Evolutionary conservation across 2,797 vertebrate genomes (phyloP).

Genomic region (Liasis olivaceus): DNA sequence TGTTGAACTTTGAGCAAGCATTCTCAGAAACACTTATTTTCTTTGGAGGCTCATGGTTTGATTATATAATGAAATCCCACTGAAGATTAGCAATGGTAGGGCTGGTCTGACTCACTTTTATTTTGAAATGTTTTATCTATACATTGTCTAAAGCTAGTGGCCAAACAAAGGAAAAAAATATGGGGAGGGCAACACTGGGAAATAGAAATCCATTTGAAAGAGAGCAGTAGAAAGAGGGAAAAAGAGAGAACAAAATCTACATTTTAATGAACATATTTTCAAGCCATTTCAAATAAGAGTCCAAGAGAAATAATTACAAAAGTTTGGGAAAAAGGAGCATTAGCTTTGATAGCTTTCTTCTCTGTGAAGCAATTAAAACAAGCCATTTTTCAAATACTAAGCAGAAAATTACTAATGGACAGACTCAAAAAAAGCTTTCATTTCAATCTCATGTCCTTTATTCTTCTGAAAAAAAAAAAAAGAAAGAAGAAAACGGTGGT

Average conservation of each 20-base stretch:
- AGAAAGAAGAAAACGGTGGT: constrained; percentile 51
- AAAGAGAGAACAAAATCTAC: constrained; percentile 47
- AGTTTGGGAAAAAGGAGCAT: constrained; percentile 71
- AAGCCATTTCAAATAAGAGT: constrained; percentile 71
- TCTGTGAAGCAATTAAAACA: constrained; percentile 73
- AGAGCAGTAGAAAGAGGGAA: constrained; percentile 19
- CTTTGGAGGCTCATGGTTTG: background rate
- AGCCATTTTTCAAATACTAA: constrained; percentile 73
- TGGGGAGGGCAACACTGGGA: constrained; percentile 40
- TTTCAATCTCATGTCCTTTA: constrained; percentile 69
- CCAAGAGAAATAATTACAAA: constrained; percentile 74
- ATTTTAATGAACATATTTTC: constrained; percentile 72
- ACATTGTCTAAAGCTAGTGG: background rate
- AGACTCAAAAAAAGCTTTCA: constrained; percentile 70
- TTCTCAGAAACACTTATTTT: background rate
- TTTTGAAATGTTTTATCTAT: constrained; percentile 49
- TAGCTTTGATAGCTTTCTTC: constrained; percentile 75
- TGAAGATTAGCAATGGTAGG: constrained; percentile 22
- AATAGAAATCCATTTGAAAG: constrained; percentile 71
- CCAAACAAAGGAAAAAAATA: constrained; percentile 13
- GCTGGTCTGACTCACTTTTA: background rate
- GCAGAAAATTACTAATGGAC: constrained; percentile 71
- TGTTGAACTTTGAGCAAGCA: background rate
- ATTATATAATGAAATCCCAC: background rate
- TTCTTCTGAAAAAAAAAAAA: constrained; percentile 68